Base-by-base conservation (phyloP, 2,113 vertebrate genomes). In the Abramis brama region DNA sequence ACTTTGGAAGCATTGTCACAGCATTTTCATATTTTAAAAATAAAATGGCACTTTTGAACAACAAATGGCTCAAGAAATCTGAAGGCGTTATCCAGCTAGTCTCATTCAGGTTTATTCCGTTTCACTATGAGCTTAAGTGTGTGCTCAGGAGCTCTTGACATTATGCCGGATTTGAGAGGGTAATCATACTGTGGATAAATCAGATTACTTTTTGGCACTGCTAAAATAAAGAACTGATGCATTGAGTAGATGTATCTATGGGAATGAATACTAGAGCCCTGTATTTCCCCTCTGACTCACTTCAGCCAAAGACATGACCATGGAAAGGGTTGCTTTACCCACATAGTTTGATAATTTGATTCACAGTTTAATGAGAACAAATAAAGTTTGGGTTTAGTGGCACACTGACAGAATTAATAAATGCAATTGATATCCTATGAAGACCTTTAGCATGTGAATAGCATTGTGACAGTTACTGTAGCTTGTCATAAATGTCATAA, bases 341-440 rank as follows among this genome's bases (percentile, higher is more conserved):
- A 83, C 59, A 47, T 87, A 25, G 82, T 86, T 89, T 79, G 84
- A 19, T 84, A 70, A 83, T 85, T 33, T 78, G 2, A 78, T 77
- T 78, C 39, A 9, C n/a, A 45, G 73, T 47, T 64, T 91, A 87
- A 91, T 90, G 85, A 89, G 50, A 36, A 71, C 70, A 84, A 30
- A 52, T 84, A 90, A 89, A 86, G 85, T 70, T 68, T 73, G 43
- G 50, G 86, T 85, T 83, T 78, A 10, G 60, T n/a, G 60, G 59
- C 71, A 62, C 79, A 83, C 74, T 85, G 57, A 87, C 85, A 70
- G 50, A 88, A 85, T 86, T 91, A 90, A 91, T 89, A 84, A 79
- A 70, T 68, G 88, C 83, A 85, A 91, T 82, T 80, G 50, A 81
- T 84, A 52, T 68, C 55, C 77, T 82, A 79, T 15, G 3, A 45